phyloP scores from a whole-genome alignment of 2,888 invertebrate species.

The Trichopoda pennipes region DNA sequence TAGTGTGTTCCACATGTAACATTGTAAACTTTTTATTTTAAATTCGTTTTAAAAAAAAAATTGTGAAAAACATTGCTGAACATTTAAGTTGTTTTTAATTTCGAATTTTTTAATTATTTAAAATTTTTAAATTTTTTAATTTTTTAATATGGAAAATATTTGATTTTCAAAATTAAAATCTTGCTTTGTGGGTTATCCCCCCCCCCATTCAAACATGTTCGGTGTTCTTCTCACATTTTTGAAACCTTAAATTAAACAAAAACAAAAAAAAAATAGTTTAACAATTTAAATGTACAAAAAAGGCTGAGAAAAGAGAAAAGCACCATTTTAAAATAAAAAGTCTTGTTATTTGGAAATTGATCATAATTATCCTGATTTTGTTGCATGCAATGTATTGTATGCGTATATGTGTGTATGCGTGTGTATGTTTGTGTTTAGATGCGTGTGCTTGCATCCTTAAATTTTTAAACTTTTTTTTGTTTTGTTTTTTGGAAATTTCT shows the following conservation, averaged over 20 bases:
- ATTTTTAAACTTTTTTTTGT: conserved; percentile 3
- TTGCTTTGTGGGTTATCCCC: too few relatives aligned
- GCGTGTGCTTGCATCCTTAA: conserved; percentile 45
- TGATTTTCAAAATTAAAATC: too few relatives aligned
- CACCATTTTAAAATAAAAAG: conserved; percentile 45
- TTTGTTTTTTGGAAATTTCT: conserved; percentile 34
- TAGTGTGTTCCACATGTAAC: too few relatives aligned
- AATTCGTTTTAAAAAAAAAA: too few relatives aligned
- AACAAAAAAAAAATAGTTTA: background rate
- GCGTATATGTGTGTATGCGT: background rate
- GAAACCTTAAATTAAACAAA: background rate
- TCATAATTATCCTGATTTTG: conserved; percentile 63
- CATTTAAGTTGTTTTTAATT: too few relatives aligned
- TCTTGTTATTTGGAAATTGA: conserved; percentile 68
- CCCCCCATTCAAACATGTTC: too few relatives aligned
- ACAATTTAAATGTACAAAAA: background rate
- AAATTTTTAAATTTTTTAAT: too few relatives aligned
- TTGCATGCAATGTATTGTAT: background rate
- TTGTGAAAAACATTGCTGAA: too few relatives aligned
- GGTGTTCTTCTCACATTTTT: background rate
- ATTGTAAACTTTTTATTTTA: too few relatives aligned
- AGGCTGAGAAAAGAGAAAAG: background rate
- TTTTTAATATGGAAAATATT: too few relatives aligned
- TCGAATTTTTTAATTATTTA: too few relatives aligned
- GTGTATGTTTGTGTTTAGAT: background rate